Conservation (phyloP, 2,888 invertebrate species). For the Lysandra bellargus region DNA sequence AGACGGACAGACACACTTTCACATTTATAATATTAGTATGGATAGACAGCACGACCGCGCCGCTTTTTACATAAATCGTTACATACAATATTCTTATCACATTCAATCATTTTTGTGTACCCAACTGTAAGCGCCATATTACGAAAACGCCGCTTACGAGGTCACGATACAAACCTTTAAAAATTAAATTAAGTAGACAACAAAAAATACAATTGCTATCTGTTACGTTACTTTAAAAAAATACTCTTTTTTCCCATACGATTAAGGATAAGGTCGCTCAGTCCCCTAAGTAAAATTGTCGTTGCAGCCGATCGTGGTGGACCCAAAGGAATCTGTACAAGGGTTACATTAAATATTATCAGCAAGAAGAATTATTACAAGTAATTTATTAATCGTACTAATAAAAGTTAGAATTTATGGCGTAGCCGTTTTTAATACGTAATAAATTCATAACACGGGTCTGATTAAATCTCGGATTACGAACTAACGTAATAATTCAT, state of each 20-base stretch:
- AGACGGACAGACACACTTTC: too few species aligned
- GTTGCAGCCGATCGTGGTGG: background rate
- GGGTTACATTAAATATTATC: background rate
- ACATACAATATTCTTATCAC: too few species aligned
- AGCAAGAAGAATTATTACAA: background rate
- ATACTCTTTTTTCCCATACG: background rate
- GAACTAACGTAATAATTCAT: slow-evolving; percentile 27
- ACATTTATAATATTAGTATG: too few species aligned
- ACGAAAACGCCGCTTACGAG: background rate
- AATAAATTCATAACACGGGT: slow-evolving; percentile 38
- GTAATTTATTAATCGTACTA: slow-evolving; percentile 1
- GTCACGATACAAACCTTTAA: background rate
- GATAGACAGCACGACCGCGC: too few species aligned
- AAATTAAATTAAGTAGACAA: background rate
- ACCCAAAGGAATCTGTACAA: background rate
- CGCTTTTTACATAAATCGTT: too few species aligned
- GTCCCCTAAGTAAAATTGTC: slow-evolving; percentile 1
- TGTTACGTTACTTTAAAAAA: background rate
- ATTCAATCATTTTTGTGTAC: too few species aligned
- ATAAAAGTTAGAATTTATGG: slow-evolving; percentile 36
- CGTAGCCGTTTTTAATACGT: slow-evolving; percentile 35
- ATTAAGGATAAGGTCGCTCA: background rate
- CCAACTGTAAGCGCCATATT: background rate
- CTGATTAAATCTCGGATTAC: slow-evolving; percentile 30
- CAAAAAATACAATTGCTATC: background rate